Conservation (phyloP, 2,888 invertebrate genomes). For the Fissipunctia ypsillon region DNA sequence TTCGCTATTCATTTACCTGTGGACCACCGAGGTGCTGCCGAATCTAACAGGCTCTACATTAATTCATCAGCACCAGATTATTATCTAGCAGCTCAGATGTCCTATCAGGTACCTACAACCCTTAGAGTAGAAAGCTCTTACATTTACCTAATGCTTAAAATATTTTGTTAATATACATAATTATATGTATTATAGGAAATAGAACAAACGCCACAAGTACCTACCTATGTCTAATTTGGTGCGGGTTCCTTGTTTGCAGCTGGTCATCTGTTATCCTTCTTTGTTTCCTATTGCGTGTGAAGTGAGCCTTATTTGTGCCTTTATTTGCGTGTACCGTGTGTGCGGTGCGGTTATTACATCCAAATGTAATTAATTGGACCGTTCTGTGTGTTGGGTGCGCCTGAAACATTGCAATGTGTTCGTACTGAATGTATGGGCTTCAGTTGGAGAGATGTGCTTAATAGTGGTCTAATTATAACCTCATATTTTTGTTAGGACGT, state of each 20-base stretch:
- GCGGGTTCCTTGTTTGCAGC: not conserved
- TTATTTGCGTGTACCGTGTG: constrained; percentile 48
- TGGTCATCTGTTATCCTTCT: constrained; percentile 23
- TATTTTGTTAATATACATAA: no score
- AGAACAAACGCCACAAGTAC: not conserved
- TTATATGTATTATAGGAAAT: not conserved
- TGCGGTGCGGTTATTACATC: constrained; percentile 53
- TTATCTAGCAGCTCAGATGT: not conserved
- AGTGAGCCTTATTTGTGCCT: constrained; percentile 22
- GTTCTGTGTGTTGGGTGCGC: constrained; percentile 39
- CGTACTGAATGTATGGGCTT: not conserved
- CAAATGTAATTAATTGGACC: constrained; percentile 61
- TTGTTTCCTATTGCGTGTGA: fast-evolving
- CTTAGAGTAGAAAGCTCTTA: not conserved
- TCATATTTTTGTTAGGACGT: no score
- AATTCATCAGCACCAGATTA: no score
- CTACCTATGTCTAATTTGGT: no score
- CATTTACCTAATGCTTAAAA: not conserved
- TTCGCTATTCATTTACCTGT: not conserved
- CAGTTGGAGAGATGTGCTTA: not conserved
- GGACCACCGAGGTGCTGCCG: not conserved
- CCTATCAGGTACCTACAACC: not conserved
- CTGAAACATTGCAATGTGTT: not conserved
- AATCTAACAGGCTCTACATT: not conserved
- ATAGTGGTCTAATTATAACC: not conserved